Conservation (phyloP, 2,888 invertebrate genomes). For the Microplitis deprimator region DNA sequence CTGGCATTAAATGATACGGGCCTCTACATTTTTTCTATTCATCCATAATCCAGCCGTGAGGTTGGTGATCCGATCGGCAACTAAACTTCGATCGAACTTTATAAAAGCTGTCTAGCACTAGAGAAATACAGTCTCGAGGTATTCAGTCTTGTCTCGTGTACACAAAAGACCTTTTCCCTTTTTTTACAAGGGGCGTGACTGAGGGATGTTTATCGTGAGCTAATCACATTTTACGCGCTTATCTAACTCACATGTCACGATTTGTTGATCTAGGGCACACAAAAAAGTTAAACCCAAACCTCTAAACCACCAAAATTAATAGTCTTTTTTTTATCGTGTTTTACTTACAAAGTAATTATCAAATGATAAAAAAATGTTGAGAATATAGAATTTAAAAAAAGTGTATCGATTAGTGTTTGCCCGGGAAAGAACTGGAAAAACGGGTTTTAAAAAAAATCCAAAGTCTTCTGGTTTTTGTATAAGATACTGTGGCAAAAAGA, state of each 20-base stretch:
- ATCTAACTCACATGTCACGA: constrained; percentile 11
- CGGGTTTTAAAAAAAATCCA: background rate
- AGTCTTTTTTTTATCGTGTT: background rate
- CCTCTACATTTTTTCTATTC: too few species aligned
- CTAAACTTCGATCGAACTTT: constrained; percentile 5
- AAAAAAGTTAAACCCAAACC: constrained; percentile 1
- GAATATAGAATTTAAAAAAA: constrained; percentile 12
- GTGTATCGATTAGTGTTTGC: constrained; percentile 33
- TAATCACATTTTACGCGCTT: constrained; percentile 20
- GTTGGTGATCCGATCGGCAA: background rate
- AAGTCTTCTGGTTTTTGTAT: background rate
- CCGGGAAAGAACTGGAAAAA: background rate
- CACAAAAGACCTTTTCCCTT: background rate
- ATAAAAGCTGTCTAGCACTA: constrained; percentile 19
- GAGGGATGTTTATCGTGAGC: background rate
- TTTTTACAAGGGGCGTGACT: constrained; percentile 17
- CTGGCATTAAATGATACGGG: constrained; percentile 41
- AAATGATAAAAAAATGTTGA: background rate
- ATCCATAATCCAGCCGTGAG: constrained; percentile 31
- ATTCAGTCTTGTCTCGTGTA: constrained; percentile 27
- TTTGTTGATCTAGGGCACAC: background rate
- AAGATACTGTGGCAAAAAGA: constrained; percentile 18
- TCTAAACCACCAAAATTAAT: constrained; percentile 4
- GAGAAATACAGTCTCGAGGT: background rate
- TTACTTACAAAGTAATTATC: background rate